Evolutionary conservation across 1,140 invertebrate genomes (phyloP).

Genomic region (Diabrotica virgifera): DNA sequence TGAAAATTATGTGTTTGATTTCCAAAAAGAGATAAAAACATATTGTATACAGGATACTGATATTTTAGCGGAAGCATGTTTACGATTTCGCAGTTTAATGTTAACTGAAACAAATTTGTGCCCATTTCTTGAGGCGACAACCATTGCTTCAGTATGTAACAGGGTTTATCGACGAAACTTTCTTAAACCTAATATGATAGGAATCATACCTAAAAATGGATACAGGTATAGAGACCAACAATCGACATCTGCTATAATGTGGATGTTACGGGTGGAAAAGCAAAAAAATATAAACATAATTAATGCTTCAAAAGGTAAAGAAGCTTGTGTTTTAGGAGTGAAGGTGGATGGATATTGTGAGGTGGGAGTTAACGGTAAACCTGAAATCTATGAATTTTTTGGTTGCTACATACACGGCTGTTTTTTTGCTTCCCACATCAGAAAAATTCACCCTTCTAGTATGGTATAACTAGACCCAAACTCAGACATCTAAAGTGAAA

Average conservation of each 20-base stretch:
- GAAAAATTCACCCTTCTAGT: no score
- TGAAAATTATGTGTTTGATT: no score
- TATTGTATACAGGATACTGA: no score
- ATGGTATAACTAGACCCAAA: no score
- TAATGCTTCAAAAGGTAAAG: not conserved
- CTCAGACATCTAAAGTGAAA: no score
- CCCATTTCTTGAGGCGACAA: slow-evolving; percentile 7
- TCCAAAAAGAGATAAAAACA: no score
- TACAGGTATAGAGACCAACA: not conserved
- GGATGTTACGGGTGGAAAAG: not conserved
- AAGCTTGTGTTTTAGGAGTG: not conserved
- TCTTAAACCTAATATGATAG: slow-evolving; percentile 5
- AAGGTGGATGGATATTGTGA: slow-evolving; percentile 8
- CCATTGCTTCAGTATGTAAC: not conserved
- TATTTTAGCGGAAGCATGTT: no score
- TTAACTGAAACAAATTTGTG: not conserved
- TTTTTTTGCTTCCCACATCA: no score
- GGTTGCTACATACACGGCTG: no score
- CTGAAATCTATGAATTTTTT: not conserved
- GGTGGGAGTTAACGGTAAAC: no score
- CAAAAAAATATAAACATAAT: not conserved
- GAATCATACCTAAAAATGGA: slow-evolving; percentile 2
- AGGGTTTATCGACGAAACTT: slow-evolving; percentile 4
- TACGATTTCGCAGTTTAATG: slow-evolving; percentile 9
- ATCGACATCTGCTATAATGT: not conserved